These are phyloP conservation scores for Grammomys dolichurus DNA, from an alignment of 2,113 vertebrate genomes.

Conservation along the genomic window DNA sequence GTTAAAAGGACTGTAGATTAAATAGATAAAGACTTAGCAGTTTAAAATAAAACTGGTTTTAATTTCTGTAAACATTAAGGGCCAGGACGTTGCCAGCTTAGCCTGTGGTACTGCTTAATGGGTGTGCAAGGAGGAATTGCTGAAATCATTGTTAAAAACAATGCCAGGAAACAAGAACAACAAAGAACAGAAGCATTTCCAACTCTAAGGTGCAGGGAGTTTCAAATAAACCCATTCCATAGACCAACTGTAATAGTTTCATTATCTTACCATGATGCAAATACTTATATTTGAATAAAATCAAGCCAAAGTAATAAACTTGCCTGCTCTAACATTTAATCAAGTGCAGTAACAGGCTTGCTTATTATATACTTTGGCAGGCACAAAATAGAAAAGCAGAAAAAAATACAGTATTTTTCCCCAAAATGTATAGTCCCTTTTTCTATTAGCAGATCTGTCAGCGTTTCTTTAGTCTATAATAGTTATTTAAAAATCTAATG, in stretches of 20 bases:
- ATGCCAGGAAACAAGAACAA: not conserved
- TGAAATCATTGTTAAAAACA: not conserved
- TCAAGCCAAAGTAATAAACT: not conserved
- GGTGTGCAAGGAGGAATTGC: not conserved
- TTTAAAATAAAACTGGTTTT: conserved; percentile 19
- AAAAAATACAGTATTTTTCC: not conserved
- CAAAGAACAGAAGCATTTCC: not conserved
- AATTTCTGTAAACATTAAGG: not conserved
- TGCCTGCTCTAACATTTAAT: conserved; percentile 3
- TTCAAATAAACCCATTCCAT: conserved; percentile 31
- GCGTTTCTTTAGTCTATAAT: not conserved
- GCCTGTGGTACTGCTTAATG: not conserved
- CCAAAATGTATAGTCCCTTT: not conserved
- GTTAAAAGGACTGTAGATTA: not conserved
- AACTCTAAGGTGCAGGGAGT: not conserved
- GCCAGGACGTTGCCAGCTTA: not conserved
- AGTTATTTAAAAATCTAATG: conserved; percentile 15
- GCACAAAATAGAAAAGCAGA: not conserved
- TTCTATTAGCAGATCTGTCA: not conserved
- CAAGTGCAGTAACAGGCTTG: not conserved
- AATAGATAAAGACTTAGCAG: not conserved
- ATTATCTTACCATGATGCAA: conserved; percentile 29
- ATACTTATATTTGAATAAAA: not conserved
- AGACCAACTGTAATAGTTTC: not conserved
- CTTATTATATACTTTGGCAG: conserved; percentile 4